Conservation (phyloP, 2,888 invertebrate genomes). For the Pyrgus malvae region DNA sequence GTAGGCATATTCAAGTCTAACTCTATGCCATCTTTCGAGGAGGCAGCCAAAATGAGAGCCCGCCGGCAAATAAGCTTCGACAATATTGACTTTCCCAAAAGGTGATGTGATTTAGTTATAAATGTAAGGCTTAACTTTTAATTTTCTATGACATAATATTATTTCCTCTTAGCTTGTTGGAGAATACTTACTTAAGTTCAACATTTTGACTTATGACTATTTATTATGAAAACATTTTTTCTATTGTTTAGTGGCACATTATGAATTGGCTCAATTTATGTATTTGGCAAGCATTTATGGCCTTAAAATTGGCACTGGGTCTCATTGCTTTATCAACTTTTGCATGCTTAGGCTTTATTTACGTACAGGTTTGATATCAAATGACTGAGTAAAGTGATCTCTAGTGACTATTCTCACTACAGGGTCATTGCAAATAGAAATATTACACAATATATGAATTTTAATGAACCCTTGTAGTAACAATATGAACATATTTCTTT, state of each 20-base stretch:
- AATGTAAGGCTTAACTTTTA: neutral
- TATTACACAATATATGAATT: too few relatives aligned
- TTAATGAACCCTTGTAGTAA: too few relatives aligned
- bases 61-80: constrained; percentile 84
- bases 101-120: constrained; percentile 49
- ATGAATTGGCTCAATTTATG: constrained; percentile 15
- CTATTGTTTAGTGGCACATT: neutral
- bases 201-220: constrained; percentile 14
- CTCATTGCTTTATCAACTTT: neutral
- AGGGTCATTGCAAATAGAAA: too few relatives aligned
- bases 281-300: constrained; percentile 24
- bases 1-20: constrained; percentile 62
- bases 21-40: constrained; percentile 73
- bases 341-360: neutral
- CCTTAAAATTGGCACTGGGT: neutral
- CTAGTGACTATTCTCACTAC: too few relatives aligned
- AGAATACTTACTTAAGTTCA: neutral
- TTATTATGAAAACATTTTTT: constrained; percentile 25
- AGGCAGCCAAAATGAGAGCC: constrained; percentile 75
- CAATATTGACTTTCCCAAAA: constrained; percentile 73
- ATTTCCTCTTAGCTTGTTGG: neutral
- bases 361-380: neutral
- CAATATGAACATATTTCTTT: too few relatives aligned
- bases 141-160: constrained; percentile 6
- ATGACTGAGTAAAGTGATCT: too few relatives aligned